Evolutionary conservation across 1,140 invertebrate genomes (phyloP), one percentile per base, ranked within the genome.

Genomic region (Schlechtendalia chinensis): DNA sequence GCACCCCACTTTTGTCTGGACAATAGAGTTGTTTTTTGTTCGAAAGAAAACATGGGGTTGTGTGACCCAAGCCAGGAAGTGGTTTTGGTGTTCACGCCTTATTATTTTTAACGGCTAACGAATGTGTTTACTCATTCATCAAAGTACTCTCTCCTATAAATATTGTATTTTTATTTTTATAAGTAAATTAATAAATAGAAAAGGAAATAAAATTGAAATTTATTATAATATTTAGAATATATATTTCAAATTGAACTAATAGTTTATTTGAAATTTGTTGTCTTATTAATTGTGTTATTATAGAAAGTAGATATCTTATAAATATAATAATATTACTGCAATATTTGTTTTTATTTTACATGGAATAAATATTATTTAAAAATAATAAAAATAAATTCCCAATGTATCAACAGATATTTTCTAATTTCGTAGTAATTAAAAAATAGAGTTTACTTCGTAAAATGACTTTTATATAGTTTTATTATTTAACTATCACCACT

Each of bases 31-130:
- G n/a, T 47, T 69, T 69, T 69, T 69, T 27, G 8, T 69, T 17
- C 10, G 22, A 27, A 50, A 4, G 27, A 19, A 24, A 29, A 69
- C 45, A 10, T 50, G 67, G 67, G 67, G 67, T 69, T 69, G 67
- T 69, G 45, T 50, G 67, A 50, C 22, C 39, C 50, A 50, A 69
- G 45, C 67, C 67, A 69, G 67, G 67, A 69, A 69, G 67, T 69
- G 67, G 67, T 69, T 69, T 69, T 50, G 56, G 22, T 69, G 45
- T 69, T 50, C 45, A 69, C 45, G 67, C 67, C 67, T 69, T 69
- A 50, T 69, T 69, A 47, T 69, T 69, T 69, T 50, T 69, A 69
- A 69, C 67, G 39, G 45, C 45, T 50, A 69, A 69, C 45, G 16
- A 69, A 50, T 19, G 65, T 10, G 32, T 47, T 67, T 67, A 47